Evolutionary conservation across 2,888 invertebrate species (phyloP), one percentile per base, ranked within the genome.

Genomic region (Hoplodrina ambigua): DNA sequence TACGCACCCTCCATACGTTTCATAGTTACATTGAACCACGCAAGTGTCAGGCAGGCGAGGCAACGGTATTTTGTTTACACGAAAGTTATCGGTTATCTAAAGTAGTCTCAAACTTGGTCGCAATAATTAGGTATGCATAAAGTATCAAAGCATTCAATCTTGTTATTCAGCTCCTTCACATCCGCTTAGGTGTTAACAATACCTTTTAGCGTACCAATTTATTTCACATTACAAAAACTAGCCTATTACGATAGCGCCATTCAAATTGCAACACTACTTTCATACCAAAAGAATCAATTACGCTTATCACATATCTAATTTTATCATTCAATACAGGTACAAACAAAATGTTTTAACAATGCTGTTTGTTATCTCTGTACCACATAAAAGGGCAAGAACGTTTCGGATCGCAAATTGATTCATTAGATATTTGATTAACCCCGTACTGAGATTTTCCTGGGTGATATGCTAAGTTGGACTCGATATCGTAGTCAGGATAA

Each of bases 371-470:
- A 82, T 78, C 71, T 66, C 20, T 10, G 50, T 33, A 55, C 61
- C 37, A 56, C 69, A 75, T 79, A 83, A 89, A 86, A 83, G 85
- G 83, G 82, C 79, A 82, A 80, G 55, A 68, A 76, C 69, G 72
- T 68, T 84, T 75, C 67, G 85, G 87, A 88, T 76, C 86, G 87
- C 88, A 88, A 92, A 94, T 92, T 92, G 93, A 94, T 93, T 93
- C 94, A 93, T 94, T 94, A 91, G 87, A 92, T 93, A 90, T 91
- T 93, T 92, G 93, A 93, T 93, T 92, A 93, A 90, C 87, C 86
- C 85, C 82, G 82, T 82, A 77, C 82, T 76, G 63, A 73, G 93
- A 94, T 93, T 91, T 90, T 88, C 88, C 79, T 83, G 80, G 75
- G 81, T 80, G 94, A 94, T 94, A 94, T 94, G 93, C 93, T 91